Evolutionary conservation across 2,797 vertebrate genomes (phyloP).

Genomic region (Neostethus bicornis): DNA sequence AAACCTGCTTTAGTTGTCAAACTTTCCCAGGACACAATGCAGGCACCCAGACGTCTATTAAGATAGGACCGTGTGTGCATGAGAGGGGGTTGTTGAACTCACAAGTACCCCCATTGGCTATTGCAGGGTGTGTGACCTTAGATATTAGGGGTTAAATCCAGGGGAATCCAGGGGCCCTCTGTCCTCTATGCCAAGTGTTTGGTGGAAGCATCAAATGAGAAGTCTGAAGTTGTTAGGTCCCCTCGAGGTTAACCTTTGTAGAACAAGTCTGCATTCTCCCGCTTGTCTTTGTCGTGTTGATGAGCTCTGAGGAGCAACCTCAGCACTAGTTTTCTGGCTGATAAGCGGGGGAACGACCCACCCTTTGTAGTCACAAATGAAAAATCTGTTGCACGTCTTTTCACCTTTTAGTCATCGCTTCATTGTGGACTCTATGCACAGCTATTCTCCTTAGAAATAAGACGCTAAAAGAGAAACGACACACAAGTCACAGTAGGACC

Average conservation of each 20-base stretch:
- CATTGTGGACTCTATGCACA: slow-evolving; percentile 35
- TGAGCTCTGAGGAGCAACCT: slow-evolving; percentile 70
- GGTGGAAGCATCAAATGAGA: slow-evolving; percentile 72
- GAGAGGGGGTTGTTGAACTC: slow-evolving; percentile 28
- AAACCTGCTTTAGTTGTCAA: not conserved
- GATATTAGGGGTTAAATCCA: slow-evolving; percentile 75
- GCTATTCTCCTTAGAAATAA: slow-evolving; percentile 49
- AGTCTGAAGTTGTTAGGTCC: slow-evolving; percentile 78
- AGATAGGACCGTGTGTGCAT: slow-evolving; percentile 9
- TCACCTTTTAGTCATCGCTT: slow-evolving; percentile 51
- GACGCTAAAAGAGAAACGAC: slow-evolving; percentile 36
- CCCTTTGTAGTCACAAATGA: slow-evolving; percentile 69
- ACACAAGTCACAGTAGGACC: slow-evolving; percentile 54
- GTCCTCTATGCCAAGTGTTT: slow-evolving; percentile 63
- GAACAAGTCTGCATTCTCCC: slow-evolving; percentile 72
- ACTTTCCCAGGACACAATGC: slow-evolving; percentile 17
- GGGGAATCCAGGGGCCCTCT: slow-evolving; percentile 57
- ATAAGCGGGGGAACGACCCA: slow-evolving; percentile 64
- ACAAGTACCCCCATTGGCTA: slow-evolving; percentile 55
- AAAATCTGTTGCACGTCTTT: slow-evolving; percentile 69
- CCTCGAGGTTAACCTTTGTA: slow-evolving; percentile 79
- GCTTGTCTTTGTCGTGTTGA: slow-evolving; percentile 78
- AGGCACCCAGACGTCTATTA: slow-evolving; percentile 25
- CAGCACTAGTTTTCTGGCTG: slow-evolving; percentile 66
- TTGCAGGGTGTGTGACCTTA: slow-evolving; percentile 56